Conservation (phyloP, 2,797 vertebrate genomes). For the Bradypodion ventrale region DNA sequence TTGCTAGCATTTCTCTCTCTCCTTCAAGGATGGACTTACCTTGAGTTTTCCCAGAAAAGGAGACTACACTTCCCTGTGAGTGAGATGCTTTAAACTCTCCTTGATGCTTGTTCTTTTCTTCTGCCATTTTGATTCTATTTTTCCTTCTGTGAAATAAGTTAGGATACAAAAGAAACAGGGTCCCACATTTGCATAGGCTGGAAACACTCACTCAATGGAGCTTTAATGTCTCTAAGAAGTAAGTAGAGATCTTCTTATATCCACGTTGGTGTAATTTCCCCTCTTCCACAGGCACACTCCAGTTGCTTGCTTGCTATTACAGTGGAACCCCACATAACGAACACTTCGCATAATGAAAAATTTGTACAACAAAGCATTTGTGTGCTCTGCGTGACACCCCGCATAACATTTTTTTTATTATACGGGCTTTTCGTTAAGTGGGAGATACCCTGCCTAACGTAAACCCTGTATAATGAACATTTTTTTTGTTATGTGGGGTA, state of each 20-base stretch:
- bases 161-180: neutral
- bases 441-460: no score
- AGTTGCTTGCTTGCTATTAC: no score
- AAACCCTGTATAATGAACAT: no score
- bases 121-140: neutral
- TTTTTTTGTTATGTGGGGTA: no score
- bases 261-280: neutral
- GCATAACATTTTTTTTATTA: no score
- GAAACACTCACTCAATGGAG: neutral
- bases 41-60: neutral
- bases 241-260: neutral
- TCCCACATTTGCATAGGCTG: neutral
- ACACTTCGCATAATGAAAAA: no score
- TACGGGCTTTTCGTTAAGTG: no score
- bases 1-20: neutral
- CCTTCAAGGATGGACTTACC: accelerated
- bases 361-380: no score
- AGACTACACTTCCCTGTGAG: neutral
- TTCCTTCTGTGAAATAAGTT: neutral
- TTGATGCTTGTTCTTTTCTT: slow-evolving; percentile 7
- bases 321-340: no score
- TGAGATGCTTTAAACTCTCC: slow-evolving; percentile 5
- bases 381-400: no score
- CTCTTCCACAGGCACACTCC: neutral
- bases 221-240: slow-evolving; percentile 1